Conservation (phyloP, 2,888 invertebrate genomes). For the Agonopterix subpropinquella region DNA sequence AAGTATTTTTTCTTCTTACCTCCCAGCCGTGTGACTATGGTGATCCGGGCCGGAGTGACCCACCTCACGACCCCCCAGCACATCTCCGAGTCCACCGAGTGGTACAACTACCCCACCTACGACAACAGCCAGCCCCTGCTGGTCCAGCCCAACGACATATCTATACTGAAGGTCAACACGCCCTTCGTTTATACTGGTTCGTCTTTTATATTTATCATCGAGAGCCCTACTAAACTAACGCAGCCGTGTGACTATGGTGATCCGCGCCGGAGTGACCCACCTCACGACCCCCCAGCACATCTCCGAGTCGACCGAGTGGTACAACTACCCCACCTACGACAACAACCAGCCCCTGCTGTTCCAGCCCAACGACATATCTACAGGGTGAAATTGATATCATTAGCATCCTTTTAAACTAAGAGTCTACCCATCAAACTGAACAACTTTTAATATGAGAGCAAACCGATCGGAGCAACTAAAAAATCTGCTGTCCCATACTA, state of each 20-base stretch:
- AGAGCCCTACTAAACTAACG: too few relatives aligned
- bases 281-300: conserved; percentile 37
- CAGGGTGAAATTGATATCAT: too few relatives aligned
- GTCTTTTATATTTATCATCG: too few relatives aligned
- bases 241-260: conserved; percentile 39
- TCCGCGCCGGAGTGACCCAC: conserved; percentile 46
- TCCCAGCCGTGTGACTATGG: conserved; percentile 34
- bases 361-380: conserved; percentile 49
- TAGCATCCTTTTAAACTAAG: too few relatives aligned
- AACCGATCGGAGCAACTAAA: too few relatives aligned
- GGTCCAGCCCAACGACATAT: conserved; percentile 55
- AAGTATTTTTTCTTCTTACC: neutral
- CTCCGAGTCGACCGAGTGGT: conserved; percentile 39
- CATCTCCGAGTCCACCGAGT: conserved; percentile 37
- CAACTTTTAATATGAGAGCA: too few relatives aligned
- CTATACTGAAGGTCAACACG: conserved; percentile 25
- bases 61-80: conserved; percentile 36
- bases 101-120: conserved; percentile 51
- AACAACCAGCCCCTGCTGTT: conserved; percentile 26
- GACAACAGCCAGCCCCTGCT: conserved; percentile 21
- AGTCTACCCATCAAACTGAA: too few relatives aligned
- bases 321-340: conserved; percentile 49
- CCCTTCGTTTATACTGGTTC: too few relatives aligned
- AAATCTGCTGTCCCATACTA: too few relatives aligned
- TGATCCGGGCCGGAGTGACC: conserved; percentile 49